Base-by-base conservation (phyloP, 1,140 invertebrate species). In the Procambarus virginalis region DNA sequence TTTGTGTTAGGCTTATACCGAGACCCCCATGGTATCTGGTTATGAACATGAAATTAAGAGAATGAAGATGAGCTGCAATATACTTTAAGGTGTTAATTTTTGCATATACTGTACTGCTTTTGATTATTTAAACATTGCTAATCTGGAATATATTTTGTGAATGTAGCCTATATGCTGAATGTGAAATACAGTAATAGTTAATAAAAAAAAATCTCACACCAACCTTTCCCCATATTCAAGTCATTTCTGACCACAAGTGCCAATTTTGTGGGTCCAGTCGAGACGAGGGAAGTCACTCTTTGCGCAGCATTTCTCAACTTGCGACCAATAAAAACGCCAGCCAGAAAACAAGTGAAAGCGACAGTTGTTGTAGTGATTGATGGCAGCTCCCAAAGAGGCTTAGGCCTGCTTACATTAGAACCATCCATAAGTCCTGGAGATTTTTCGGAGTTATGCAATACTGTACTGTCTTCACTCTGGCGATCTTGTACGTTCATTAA, bases 171-270 rank as follows among this genome's bases (percentile, higher is more conserved):
- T 34, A 34, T 34, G 34, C 34, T 34, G 34, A 34, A 34, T 34
- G 34, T 34, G 34, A 34, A 34, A 34, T 34, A 34, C 34, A 34
- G 0, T 34, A 34, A 34, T 34, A 34, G 34, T 34, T 34, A 34
- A 55, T 9, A 12, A 55, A 55, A 9, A 55, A 77, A 22, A 80
- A 34, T 77, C 46, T 55, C 51, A 8, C 10, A 76, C 82, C 81
- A 70, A 92, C 98, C 98, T 95, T 98, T 98, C 34, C 97, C 96
- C 98, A 99, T 99, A 93, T 97, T 97, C 0, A 99, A 94, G 93
- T 99, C 98, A 93, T 96, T 97, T 93, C 98, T 95, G 3, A 98
- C 96, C 46, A 98, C 96, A 77, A 99, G 93, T 2, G 98, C 96
- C 93, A 99, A 94, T 95, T 98, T 98, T 17, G 73, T 85, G 5